A percentile compares a stretch with the other conserved stretches of the same genome.
Conservation (phyloP, 2,797 vertebrate genomes). For the Salmo trutta region DNA sequence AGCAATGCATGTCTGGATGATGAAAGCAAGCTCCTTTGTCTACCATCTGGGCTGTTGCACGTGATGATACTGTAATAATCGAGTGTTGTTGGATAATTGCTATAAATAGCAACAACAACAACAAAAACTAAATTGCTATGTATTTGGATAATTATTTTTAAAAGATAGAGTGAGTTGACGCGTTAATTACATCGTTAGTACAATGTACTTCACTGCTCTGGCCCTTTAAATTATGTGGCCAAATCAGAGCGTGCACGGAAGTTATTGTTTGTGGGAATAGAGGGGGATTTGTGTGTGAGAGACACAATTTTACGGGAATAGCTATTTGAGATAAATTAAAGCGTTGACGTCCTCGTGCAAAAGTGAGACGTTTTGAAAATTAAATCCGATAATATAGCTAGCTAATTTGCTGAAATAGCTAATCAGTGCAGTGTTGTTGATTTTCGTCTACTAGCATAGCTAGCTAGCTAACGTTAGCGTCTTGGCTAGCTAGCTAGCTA, state of each 20-base stretch:
- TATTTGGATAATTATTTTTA: not conserved
- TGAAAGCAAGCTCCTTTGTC: not conserved
- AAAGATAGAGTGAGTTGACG: not conserved
- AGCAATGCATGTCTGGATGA: not conserved
- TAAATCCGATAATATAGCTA: not conserved
- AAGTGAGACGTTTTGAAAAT: not conserved
- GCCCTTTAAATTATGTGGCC: slow-evolving; percentile 48
- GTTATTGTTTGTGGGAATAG: slow-evolving; percentile 14
- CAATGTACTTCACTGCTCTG: slow-evolving; percentile 7
- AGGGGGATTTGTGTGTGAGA: not conserved
- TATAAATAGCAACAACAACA: not conserved
- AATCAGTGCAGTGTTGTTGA: not conserved
- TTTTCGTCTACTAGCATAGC: not conserved
- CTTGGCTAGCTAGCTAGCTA: slow-evolving; percentile 2
- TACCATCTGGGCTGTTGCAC: not conserved
- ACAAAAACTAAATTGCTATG: not conserved
- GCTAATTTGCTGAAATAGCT: not conserved
- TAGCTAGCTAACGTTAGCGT: not conserved
- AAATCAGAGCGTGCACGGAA: slow-evolving; percentile 33
- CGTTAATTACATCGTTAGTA: not conserved
- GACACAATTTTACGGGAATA: not conserved
- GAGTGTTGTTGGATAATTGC: not conserved
- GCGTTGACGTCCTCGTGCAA: not conserved
- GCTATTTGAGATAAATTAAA: not conserved
- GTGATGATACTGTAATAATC: not conserved